phyloP scores from a whole-genome alignment of 2,113 vertebrate genomes.

The Laticauda colubrina region DNA sequence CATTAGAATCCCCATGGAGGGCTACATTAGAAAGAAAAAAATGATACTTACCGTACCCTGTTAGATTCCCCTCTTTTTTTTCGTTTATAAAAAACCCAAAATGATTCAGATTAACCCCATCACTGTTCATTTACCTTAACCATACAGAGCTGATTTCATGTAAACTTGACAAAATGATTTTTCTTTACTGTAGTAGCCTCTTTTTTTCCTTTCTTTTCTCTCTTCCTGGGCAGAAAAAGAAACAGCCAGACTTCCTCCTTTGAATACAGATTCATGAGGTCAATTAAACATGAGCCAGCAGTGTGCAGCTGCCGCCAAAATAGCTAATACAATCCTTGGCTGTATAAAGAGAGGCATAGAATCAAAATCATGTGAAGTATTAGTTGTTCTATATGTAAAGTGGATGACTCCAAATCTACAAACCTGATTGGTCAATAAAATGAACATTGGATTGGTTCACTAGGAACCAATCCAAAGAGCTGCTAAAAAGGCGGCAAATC shows the following conservation, averaged over 20 bases:
- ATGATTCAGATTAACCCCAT: background rate
- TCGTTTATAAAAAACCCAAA: background rate
- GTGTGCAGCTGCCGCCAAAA: too few species aligned
- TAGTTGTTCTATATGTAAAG: too few species aligned
- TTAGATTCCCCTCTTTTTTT: slow-evolving; percentile 6
- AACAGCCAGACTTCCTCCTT: background rate
- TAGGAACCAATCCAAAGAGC: too few species aligned
- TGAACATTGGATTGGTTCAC: too few species aligned
- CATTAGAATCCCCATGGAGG: background rate
- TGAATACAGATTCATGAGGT: background rate
- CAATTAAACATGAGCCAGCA: too few species aligned
- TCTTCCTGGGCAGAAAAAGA: too few species aligned
- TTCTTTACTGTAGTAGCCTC: background rate
- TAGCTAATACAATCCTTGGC: too few species aligned
- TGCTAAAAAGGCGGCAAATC: too few species aligned
- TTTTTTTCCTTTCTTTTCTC: background rate
- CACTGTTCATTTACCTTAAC: background rate
- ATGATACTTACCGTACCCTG: slow-evolving; percentile 17
- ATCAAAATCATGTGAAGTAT: too few species aligned
- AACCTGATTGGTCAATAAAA: too few species aligned
- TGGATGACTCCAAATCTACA: too few species aligned
- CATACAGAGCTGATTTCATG: background rate
- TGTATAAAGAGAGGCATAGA: too few species aligned
- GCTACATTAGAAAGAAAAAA: slow-evolving; percentile 3
- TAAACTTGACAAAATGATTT: background rate